These are phyloP conservation scores for Hemicentrotus pulcherrimus DNA, from an alignment of 35 echinoderm and acorn worm species.

Conservation along the genomic window DNA sequence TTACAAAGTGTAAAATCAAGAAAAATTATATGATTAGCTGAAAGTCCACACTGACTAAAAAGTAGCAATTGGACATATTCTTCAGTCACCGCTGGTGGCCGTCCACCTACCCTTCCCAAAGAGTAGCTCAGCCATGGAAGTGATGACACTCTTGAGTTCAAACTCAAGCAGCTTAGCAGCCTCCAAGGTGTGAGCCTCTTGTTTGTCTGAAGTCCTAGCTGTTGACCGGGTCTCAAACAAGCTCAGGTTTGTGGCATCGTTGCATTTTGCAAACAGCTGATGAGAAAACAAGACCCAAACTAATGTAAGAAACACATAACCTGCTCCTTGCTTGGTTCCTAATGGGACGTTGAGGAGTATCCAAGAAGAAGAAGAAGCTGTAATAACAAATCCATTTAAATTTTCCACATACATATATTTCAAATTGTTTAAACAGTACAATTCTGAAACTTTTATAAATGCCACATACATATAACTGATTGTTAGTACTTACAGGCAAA, in stretches of 20 bases:
- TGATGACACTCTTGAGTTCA: constrained; percentile 82
- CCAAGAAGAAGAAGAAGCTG: too few relatives aligned
- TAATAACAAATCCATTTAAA: too few relatives aligned
- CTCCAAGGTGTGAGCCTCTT: constrained; percentile 76
- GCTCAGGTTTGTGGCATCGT: constrained; percentile 52
- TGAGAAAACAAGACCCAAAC: constrained; percentile 15
- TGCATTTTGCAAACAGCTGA: constrained; percentile 80
- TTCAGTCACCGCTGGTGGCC: neutral
- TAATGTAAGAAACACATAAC: neutral
- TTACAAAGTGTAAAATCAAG: neutral
- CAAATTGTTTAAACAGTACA: too few relatives aligned
- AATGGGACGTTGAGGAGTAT: too few relatives aligned
- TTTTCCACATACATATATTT: too few relatives aligned
- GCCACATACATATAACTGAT: too few relatives aligned
- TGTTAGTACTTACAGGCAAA: too few relatives aligned
- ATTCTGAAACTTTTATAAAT: too few relatives aligned
- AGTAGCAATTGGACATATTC: too few relatives aligned
- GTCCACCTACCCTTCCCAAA: constrained; percentile 83
- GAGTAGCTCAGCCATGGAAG: constrained; percentile 67
- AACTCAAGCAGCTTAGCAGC: constrained; percentile 84
- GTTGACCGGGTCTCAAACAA: constrained; percentile 70
- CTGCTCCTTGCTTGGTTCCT: too few relatives aligned
- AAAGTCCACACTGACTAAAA: too few relatives aligned
- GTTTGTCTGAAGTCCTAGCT: constrained; percentile 65
- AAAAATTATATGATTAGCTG: too few relatives aligned